Conservation (phyloP, 2,888 invertebrate genomes). For the Buathra laborator region DNA sequence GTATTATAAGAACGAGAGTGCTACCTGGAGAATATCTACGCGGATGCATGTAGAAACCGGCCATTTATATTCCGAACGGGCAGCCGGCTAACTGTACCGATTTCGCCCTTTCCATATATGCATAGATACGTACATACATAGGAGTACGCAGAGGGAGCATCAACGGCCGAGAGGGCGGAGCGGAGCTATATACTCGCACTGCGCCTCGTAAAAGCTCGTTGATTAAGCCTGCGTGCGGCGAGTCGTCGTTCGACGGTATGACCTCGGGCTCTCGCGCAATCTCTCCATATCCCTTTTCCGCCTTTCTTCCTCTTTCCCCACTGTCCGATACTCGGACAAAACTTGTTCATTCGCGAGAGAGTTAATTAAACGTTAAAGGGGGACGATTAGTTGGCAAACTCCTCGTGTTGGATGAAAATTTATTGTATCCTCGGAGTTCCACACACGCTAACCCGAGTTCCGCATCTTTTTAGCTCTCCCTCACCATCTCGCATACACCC, state of each 20-base stretch:
- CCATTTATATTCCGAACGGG: slow-evolving; percentile 57
- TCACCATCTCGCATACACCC: not conserved
- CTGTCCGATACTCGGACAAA: slow-evolving; percentile 70
- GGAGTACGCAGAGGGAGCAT: slow-evolving; percentile 43
- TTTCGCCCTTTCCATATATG: slow-evolving; percentile 52
- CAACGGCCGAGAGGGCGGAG: slow-evolving; percentile 35
- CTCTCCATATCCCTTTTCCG: slow-evolving; percentile 22
- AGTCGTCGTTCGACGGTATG: slow-evolving; percentile 48
- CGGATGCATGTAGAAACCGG: slow-evolving; percentile 40
- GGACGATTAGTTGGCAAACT: slow-evolving; percentile 75
- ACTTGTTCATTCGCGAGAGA: slow-evolving; percentile 68
- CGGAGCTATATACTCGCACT: slow-evolving; percentile 13
- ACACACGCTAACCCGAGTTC: slow-evolving; percentile 9
- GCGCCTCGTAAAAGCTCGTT: slow-evolving; percentile 69
- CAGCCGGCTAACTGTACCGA: slow-evolving; percentile 55
- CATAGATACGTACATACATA: slow-evolving; percentile 42
- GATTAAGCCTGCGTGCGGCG: slow-evolving; percentile 67
- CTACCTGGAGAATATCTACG: not conserved
- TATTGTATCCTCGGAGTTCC: slow-evolving; percentile 71
- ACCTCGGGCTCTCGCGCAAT: slow-evolving; percentile 34
- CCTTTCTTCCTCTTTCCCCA: slow-evolving; percentile 24
- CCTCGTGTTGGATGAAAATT: slow-evolving; percentile 72
- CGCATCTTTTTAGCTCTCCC: slow-evolving; percentile 15
- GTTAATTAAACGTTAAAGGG: slow-evolving; percentile 78
- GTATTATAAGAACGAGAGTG: not conserved